Conservation (phyloP, 2,888 invertebrate species). For the Danaus chrysippus region DNA sequence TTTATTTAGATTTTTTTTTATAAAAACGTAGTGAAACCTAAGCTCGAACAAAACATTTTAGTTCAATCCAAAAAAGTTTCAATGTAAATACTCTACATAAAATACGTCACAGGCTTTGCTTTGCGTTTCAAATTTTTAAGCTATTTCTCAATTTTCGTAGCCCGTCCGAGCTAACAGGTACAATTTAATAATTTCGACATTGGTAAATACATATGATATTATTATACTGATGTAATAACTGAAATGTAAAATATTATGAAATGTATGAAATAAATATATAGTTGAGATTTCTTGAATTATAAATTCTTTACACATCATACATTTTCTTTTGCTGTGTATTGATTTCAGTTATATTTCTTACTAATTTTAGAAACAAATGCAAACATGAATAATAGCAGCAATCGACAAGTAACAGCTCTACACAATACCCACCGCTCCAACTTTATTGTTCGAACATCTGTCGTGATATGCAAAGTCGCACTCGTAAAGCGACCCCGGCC, state of each 20-base stretch:
- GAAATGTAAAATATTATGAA: not conserved
- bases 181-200: conserved; percentile 22
- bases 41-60: conserved; percentile 36
- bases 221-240: conserved; percentile 8
- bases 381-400: too few species aligned
- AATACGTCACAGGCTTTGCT: conserved; percentile 35
- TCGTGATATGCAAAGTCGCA: conserved; percentile 69
- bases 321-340: too few species aligned
- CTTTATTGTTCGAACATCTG: conserved; percentile 72
- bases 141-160: conserved; percentile 32
- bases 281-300: not conserved
- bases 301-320: not conserved
- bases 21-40: conserved; percentile 31
- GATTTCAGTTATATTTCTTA: too few species aligned
- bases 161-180: conserved; percentile 22
- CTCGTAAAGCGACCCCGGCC: conserved; percentile 62
- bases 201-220: conserved; percentile 18
- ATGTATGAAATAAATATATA: not conserved
- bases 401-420: conserved; percentile 21
- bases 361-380: too few species aligned
- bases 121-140: conserved; percentile 33
- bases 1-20: conserved; percentile 30
- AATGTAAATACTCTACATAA: conserved; percentile 34
- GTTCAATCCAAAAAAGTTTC: conserved; percentile 32
- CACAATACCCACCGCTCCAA: conserved; percentile 50